Conservation (phyloP, 2,888 invertebrate genomes). For the Epinotia ramella region DNA sequence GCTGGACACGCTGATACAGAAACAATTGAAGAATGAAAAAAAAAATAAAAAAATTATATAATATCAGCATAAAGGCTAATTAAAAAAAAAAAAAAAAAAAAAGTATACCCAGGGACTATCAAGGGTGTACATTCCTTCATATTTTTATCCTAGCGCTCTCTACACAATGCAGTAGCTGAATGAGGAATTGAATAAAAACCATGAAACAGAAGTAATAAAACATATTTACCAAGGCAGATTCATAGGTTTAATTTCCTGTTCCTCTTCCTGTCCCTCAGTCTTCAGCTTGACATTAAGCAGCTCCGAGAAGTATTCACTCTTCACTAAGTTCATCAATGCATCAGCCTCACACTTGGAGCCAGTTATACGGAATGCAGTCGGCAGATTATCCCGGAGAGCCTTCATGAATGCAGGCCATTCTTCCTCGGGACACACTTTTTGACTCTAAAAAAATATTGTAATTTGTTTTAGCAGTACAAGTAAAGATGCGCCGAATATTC, state of each 20-base stretch:
- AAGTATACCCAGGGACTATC: no score
- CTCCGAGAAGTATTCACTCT: slow-evolving; percentile 93
- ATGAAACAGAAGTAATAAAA: neutral
- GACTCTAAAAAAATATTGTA: slow-evolving; percentile 73
- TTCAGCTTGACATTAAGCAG: slow-evolving; percentile 86
- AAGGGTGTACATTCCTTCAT: no score
- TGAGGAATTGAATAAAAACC: no score
- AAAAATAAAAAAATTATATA: no score
- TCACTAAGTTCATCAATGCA: slow-evolving; percentile 92
- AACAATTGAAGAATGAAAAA: no score
- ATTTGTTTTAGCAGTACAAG: no score
- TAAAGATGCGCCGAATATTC: no score
- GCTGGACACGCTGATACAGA: no score
- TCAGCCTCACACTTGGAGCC: slow-evolving; percentile 94
- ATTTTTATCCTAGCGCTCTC: no score
- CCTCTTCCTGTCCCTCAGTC: slow-evolving; percentile 65
- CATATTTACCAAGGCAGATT: slow-evolving; percentile 90
- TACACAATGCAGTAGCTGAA: no score
- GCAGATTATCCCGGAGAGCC: slow-evolving; percentile 92
- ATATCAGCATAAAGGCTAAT: no score
- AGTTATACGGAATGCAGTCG: slow-evolving; percentile 97
- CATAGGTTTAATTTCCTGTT: slow-evolving; percentile 87
- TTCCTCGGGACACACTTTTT: slow-evolving; percentile 92
- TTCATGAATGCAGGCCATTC: slow-evolving; percentile 94
- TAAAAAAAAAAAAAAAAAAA: no score